Evolutionary conservation across 2,888 invertebrate genomes (phyloP), one percentile per base, ranked within the genome.

Genomic region (Parnassius mnemosyne): DNA sequence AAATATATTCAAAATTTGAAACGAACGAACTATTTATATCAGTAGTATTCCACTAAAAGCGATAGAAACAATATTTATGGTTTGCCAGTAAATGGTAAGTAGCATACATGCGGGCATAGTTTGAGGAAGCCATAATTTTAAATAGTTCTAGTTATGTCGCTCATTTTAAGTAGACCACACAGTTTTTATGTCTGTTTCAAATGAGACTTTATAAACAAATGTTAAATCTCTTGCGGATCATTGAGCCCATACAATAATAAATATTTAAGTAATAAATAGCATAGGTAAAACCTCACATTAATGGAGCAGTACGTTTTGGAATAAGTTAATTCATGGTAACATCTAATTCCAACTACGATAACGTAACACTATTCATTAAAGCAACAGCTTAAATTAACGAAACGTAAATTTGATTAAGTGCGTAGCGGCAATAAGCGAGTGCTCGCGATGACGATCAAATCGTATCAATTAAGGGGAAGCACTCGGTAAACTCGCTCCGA

Each of bases 401-500:
- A 63, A 63, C 58, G 59, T 52, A 60, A 68, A 81, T 79, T 83
- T 80, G 78, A 80, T 81, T 79, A 77, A 75, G 73, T 76, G 71
- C 74, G 68, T 71, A 64, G 73, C 78, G 77, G 78, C 79, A 70
- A 59, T 63, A 63, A 63, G 63, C 59, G 78, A 75, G 77, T 76
- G 78, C 78, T 80, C 80, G 77, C 74, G 79, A 83, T 81, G 83
- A 83, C 82, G 83, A 86, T 87, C 83, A 84, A 87, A 87, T 85
- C 85, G 83, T 86, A 85, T 86, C 87, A 87, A 88, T 88, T 88
- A 87, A 82, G 85, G 83, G 78, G 81, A 81, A 78, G 83, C 78
- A 79, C 79, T 83, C 80, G 66, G 79, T 77, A 79, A 85, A 82
- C 79, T 83, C 78, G 70, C 69, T 71, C 68, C 70, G 78, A 79